These are phyloP conservation scores for Campylorhamphus procurvoides DNA, from an alignment of 2,113 vertebrate genomes.

Conservation along the genomic window DNA sequence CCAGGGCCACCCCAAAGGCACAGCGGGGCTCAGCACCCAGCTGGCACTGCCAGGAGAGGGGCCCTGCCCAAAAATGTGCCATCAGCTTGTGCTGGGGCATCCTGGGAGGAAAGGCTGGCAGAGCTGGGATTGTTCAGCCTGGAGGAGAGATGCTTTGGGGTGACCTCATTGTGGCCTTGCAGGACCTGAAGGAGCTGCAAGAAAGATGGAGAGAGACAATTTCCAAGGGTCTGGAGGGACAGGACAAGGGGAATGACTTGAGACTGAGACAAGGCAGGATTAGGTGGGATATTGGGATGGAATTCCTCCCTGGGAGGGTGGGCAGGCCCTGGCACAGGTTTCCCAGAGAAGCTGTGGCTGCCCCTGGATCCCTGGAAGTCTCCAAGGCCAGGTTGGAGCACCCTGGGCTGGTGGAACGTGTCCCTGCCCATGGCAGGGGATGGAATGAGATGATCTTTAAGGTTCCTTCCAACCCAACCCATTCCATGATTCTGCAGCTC, in stretches of 20 bases:
- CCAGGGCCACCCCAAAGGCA: neutral
- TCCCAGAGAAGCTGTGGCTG: neutral
- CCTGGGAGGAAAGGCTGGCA: neutral
- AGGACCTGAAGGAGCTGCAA: neutral
- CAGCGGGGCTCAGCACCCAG: neutral
- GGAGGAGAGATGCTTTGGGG: neutral
- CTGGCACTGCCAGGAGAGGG: fast-evolving
- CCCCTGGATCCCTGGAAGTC: neutral
- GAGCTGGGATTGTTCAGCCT: neutral
- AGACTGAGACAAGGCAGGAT: neutral
- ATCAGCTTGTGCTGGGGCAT: neutral
- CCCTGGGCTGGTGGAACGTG: neutral
- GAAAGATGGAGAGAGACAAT: neutral
- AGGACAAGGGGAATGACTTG: neutral
- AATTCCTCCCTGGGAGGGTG: neutral
- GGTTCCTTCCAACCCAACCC: neutral
- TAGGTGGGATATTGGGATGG: neutral
- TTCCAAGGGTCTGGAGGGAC: neutral
- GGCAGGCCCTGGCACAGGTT: neutral
- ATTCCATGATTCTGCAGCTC: neutral
- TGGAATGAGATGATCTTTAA: neutral
- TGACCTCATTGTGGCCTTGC: neutral
- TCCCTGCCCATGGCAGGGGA: neutral
- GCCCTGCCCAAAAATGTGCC: neutral
- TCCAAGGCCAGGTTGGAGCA: neutral